These are phyloP conservation scores for Hoplodrina ambigua DNA, from an alignment of 2,888 invertebrate genomes.

Conservation along the genomic window DNA sequence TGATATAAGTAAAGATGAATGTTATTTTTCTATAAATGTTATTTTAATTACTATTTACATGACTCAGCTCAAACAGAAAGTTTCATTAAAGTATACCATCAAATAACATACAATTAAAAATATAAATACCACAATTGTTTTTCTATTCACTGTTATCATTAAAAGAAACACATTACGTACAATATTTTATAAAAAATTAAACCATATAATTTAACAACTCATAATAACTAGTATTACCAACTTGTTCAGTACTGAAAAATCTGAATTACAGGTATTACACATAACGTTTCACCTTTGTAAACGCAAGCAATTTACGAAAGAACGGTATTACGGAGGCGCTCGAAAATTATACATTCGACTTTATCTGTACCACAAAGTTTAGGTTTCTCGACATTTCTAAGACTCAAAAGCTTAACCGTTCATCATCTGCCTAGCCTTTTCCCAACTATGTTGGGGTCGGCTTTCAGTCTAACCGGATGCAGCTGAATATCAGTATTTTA, in stretches of 20 bases:
- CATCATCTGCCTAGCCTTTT: too few relatives aligned
- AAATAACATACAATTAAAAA: conserved; percentile 4
- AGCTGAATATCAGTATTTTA: too few relatives aligned
- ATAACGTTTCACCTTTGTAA: conserved; percentile 35
- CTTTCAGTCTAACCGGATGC: too few relatives aligned
- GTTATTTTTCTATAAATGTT: neutral
- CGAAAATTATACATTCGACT: conserved; percentile 45
- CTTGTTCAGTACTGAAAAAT: conserved; percentile 22
- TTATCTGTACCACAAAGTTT: conserved; percentile 44
- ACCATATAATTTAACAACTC: conserved; percentile 20
- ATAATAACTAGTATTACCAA: conserved; percentile 37
- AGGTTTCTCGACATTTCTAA: conserved; percentile 32
- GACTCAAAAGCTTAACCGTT: conserved; percentile 55
- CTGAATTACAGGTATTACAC: conserved; percentile 40
- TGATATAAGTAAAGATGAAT: neutral
- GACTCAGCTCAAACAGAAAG: conserved; percentile 10
- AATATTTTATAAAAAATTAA: neutral
- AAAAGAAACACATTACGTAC: too few relatives aligned
- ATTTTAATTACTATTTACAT: conserved; percentile 4
- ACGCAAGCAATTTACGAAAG: conserved; percentile 36
- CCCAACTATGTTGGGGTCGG: too few relatives aligned
- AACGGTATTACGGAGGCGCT: conserved; percentile 29
- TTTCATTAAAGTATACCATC: conserved; percentile 3
- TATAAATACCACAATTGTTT: neutral
- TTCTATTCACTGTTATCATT: conserved; percentile 6